These are phyloP conservation scores for Tadarida brasiliensis DNA, from an alignment of 2,797 vertebrate genomes.

Conservation along the genomic window DNA sequence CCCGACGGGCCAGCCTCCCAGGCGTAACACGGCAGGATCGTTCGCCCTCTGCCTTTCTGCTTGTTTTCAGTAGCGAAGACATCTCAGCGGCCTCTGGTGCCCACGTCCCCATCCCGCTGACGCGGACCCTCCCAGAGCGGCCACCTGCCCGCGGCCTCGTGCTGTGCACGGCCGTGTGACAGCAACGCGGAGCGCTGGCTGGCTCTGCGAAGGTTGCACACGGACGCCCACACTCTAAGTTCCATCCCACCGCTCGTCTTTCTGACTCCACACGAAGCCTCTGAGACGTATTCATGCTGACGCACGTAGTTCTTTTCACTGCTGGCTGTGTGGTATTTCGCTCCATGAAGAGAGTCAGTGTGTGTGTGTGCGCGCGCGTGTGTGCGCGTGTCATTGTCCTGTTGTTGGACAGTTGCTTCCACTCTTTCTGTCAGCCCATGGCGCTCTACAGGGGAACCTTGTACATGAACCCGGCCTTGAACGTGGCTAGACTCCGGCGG, in stretches of 20 bases:
- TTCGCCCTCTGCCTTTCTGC: background rate
- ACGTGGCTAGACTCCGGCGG: no score
- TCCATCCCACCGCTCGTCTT: background rate
- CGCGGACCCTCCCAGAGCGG: background rate
- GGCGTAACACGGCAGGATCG: rapidly evolving
- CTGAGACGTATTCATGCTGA: conserved; percentile 1
- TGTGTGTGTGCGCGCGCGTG: no score
- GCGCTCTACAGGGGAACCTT: background rate
- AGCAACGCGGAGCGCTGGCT: no score
- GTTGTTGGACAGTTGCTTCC: background rate
- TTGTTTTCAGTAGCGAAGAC: background rate
- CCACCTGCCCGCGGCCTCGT: background rate
- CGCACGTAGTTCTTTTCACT: background rate
- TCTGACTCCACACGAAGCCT: background rate
- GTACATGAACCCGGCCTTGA: background rate
- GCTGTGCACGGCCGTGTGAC: rapidly evolving
- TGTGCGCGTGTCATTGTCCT: background rate
- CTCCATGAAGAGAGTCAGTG: background rate
- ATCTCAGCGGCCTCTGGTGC: background rate
- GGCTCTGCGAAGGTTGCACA: background rate
- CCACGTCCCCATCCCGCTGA: no score
- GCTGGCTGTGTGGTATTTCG: background rate
- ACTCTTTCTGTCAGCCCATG: background rate
- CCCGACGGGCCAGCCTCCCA: no score
- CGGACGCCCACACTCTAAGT: background rate